Base-by-base conservation (phyloP, 1,140 invertebrate genomes). In the Drosophila quadrilineata region DNA sequence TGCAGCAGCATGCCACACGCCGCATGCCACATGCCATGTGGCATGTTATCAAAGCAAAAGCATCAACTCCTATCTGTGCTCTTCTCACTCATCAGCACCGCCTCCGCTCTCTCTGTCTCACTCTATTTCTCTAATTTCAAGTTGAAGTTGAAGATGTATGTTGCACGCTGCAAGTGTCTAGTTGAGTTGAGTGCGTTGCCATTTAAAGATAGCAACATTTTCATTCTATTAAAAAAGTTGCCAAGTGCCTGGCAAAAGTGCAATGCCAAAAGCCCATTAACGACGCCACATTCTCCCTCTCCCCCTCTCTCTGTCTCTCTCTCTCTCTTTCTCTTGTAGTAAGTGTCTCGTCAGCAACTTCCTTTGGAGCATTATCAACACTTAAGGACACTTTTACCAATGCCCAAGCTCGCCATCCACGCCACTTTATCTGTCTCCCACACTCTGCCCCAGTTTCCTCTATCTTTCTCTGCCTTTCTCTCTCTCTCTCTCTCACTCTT, bases 181-280 rank as follows among this genome's bases (percentile, higher is more conserved):
- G 21, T 0, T 8, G 17, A 43, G 16, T 17, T 3, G n/a, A 10
- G 19, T 21, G 26, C 50, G 24, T 12, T 16, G 62, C 38, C 45
- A 35, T 43, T 68, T 53, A 62, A 67, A 59, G 62, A 75, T 54
- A 53, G 40, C 36, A 77, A 58, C 73, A 67, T 53, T 82, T 75
- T 84, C 80, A 80, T 84, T 84, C 82, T 85, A 84, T 85, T 84
- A 84, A 85, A n/a, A 84, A 84, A 70, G 36, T 84, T 82, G 38
- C 73, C 69, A 82, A 82, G 76, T 82, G 68, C 54, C 77, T 73
- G 65, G n/a, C 57, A 69, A 77, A 63, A 71, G 70, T 72, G 69
- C 64, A 68, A 84, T 71, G 69, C 57, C 75, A 77, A n/a, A n/a
- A 77, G 77, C 74, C 59, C 73, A 71, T 84, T 53, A 72, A 56